Evolutionary conservation across 1,140 invertebrate species (phyloP).

Genomic region (Neodiprion fabricii): DNA sequence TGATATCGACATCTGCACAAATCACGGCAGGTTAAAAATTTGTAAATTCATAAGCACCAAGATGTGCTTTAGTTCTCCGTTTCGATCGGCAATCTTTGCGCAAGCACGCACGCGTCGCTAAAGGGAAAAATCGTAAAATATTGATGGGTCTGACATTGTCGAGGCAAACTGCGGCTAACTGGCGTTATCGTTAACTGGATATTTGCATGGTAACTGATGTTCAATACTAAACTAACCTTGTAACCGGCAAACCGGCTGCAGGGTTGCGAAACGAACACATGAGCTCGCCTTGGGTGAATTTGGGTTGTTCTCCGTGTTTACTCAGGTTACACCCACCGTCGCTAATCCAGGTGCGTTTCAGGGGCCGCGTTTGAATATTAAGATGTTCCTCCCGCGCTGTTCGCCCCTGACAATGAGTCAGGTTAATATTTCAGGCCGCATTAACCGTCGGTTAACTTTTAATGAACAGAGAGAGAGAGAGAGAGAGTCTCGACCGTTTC

Average conservation of each 20-base stretch:
- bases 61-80: no score
- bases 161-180: not conserved
- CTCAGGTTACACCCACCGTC: not conserved
- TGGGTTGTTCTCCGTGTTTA: not conserved
- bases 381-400: not conserved
- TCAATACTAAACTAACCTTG: not conserved
- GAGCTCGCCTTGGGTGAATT: not conserved
- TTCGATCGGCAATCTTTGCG: no score
- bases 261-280: no score
- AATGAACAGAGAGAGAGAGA: not conserved
- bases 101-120: no score
- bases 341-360: not conserved
- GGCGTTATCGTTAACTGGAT: not conserved
- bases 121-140: no score
- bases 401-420: not conserved
- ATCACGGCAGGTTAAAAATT: no score
- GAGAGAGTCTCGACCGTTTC: not conserved
- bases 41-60: no score
- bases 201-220: slow-evolving; percentile 1
- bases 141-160: no score
- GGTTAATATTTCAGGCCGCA: not conserved
- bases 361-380: not conserved
- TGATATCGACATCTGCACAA: no score
- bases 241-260: no score
- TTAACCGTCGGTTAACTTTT: not conserved